A percentile compares a stretch with the other conserved stretches of the same genome.
These are phyloP conservation scores for Siphamia tubifer DNA, from an alignment of 2,113 vertebrate genomes.

Conservation along the genomic window DNA sequence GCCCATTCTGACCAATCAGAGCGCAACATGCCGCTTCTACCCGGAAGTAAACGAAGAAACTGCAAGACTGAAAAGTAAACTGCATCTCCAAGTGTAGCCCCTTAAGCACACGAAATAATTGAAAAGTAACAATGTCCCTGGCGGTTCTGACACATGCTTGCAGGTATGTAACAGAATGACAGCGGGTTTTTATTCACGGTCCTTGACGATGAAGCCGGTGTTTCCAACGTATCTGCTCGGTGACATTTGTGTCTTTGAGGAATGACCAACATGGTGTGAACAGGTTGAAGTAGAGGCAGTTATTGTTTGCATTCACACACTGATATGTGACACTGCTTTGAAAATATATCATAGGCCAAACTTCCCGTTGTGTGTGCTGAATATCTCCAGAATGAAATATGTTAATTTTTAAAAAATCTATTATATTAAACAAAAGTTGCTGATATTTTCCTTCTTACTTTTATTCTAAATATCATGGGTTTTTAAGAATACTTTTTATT, in stretches of 20 bases:
- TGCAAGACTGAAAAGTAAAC: neutral
- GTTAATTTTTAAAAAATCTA: no score
- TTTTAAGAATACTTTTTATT: no score
- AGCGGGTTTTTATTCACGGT: no score
- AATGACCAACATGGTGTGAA: neutral
- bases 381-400: neutral
- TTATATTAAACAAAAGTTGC: no score
- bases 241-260: neutral
- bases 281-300: neutral
- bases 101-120: neutral
- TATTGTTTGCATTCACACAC: neutral
- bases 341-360: no score
- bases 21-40: neutral
- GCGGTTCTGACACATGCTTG: slow-evolving; percentile 21
- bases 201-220: neutral
- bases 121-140: slow-evolving; percentile 52
- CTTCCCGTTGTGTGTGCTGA: neutral
- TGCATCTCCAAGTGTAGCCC: neutral
- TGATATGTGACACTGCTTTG: neutral
- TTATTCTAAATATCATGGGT: no score
- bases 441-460: no score
- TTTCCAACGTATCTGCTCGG: neutral
- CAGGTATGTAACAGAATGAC: slow-evolving; percentile 44
- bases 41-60: slow-evolving; percentile 47
- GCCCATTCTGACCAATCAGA: slow-evolving; percentile 38